Conservation (phyloP, 2,113 vertebrate species). For the Oncorhynchus tshawytscha region DNA sequence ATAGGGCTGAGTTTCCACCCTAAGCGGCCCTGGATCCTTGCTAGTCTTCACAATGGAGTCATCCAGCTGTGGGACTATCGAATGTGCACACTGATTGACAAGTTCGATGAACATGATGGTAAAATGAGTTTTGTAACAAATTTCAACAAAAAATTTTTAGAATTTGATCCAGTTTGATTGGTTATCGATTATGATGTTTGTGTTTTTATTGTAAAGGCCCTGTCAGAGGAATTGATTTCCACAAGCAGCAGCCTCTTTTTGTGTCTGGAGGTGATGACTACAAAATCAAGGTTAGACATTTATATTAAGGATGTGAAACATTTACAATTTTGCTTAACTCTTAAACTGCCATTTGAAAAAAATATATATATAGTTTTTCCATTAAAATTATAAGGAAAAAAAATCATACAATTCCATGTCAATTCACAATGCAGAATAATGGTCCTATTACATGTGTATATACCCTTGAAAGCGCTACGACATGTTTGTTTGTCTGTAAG, state of each 20-base stretch:
- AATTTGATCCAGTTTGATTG: background rate
- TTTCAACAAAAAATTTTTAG: background rate
- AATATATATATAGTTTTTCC: background rate
- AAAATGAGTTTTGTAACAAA: conserved; percentile 19
- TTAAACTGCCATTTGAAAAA: background rate
- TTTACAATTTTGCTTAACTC: too few species aligned
- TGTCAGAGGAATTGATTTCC: conserved; percentile 94
- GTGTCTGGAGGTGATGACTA: conserved; percentile 97
- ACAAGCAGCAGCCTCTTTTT: conserved; percentile 96
- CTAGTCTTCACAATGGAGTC: conserved; percentile 94
- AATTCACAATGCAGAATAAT: too few species aligned
- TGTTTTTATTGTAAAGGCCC: conserved; percentile 74
- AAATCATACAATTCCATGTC: too few species aligned
- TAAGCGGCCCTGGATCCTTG: conserved; percentile 94
- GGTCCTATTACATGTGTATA: too few species aligned
- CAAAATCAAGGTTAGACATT: conserved; percentile 88
- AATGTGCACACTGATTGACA: conserved; percentile 97
- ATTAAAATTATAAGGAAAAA: too few species aligned
- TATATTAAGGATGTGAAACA: background rate
- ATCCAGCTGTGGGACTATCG: conserved; percentile 98
- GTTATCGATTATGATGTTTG: background rate
- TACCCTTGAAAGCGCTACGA: too few species aligned
- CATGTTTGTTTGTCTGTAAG: too few species aligned
- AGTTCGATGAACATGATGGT: conserved; percentile 97
- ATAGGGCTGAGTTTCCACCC: conserved; percentile 94